Evolutionary conservation across 2,797 vertebrate genomes (phyloP), one percentile per base, ranked within the genome.

Genomic region (Melanotaenia nigrans): DNA sequence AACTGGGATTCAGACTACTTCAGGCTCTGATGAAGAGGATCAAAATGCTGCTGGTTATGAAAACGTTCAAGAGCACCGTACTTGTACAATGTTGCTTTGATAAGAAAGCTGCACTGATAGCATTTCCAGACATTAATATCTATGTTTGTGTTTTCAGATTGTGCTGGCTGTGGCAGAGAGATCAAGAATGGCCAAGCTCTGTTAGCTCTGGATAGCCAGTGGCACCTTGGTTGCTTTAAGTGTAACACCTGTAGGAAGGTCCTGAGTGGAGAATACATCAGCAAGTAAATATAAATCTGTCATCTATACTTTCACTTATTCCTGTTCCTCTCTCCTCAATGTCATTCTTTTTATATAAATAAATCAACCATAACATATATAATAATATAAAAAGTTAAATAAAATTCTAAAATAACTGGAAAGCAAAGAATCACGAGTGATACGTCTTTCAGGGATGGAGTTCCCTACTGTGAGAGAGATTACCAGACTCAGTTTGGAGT

Each of bases 151-250:
- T 82, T 92, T 93, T 35, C 92, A 99, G 97, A 92, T 59, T 99
- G 97, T 73, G 93, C 93, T 0, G 96, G 97, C 87, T 99, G 97
- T 35, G 95, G 97, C 40, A 93, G 96, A 90, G 96, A 97, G 75
- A 98, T 99, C 84, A 98, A 97, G 90, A 98, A 98, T 1, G 97
- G 97, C 35, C 97, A 99, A 91, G 96, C 96, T 1, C 73, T 99
- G 84, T 84, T 98, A 53, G 97, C 97, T 0, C 91, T 99, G 79
- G 96, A 96, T 1, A 94, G 93, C 69, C 97, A 96, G 73, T 99
- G 97, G 97, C 97, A 99, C 88, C 90, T 99, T 59, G 97, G 97
- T 8, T 99, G 97, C 91, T 99, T 99, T 79, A 99, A 98, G 85
- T 99, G 97, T 88, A 97, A 95, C 87, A 86, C 94, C 85, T 99